Conservation (phyloP, 1,140 invertebrate species). For the Leptoteleia sp. region DNA sequence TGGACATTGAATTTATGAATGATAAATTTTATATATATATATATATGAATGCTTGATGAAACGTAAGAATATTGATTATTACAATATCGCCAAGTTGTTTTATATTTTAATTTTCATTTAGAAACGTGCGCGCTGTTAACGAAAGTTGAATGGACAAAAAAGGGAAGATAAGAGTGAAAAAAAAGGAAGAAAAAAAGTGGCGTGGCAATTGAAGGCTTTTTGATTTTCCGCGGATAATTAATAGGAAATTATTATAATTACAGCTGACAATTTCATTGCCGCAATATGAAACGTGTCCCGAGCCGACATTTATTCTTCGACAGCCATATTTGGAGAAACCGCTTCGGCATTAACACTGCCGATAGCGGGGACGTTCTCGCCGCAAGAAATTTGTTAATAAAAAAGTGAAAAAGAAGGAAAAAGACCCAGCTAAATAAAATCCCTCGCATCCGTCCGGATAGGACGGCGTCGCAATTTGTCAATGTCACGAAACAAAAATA, state of each 20-base stretch:
- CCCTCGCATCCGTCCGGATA: constrained; percentile 31
- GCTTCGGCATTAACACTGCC: constrained; percentile 30
- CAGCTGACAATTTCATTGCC: constrained; percentile 13
- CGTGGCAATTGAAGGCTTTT: background rate
- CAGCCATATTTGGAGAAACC: constrained; percentile 47
- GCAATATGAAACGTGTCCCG: constrained; percentile 21
- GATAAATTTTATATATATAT: no score
- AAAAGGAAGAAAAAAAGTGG: background rate
- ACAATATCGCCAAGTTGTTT: no score
- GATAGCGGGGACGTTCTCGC: constrained; percentile 19
- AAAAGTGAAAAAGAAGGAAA: constrained; percentile 8
- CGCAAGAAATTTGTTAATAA: constrained; percentile 21
- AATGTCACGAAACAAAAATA: constrained; percentile 30
- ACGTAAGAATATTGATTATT: no score
- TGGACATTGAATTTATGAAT: no score
- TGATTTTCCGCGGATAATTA: background rate
- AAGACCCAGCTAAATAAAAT: constrained; percentile 26
- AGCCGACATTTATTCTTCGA: constrained; percentile 8
- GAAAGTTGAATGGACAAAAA: no score
- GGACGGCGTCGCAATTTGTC: constrained; percentile 27
- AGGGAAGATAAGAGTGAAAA: no score
- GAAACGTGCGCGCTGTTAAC: no score
- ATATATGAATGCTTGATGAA: no score
- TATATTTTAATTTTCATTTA: no score
- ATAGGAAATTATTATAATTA: constrained; percentile 24